Percentiles rank a stretch among this genome's conserved stretches.
Evolutionary conservation across 2,113 vertebrate species (phyloP).

Genomic region (Mungos mungo): DNA sequence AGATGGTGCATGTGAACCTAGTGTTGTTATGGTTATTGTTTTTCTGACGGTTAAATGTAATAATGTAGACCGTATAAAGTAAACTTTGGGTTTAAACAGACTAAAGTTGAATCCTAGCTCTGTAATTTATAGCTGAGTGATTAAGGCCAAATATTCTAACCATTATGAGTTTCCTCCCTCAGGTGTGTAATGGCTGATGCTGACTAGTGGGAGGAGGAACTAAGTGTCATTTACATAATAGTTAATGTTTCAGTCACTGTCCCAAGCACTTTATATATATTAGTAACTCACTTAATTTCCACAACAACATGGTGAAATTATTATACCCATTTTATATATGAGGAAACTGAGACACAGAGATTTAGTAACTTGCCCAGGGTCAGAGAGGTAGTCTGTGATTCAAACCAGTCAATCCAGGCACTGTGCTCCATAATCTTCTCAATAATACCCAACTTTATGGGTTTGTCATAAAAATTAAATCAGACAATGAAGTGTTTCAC

Average conservation of each 20-base stretch:
- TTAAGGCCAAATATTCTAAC: not conserved
- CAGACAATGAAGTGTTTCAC: not conserved
- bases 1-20: not conserved
- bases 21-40: not conserved
- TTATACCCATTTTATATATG: not conserved
- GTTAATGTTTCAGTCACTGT: not conserved
- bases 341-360: not conserved
- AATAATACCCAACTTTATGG: not conserved
- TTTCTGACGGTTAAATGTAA: not conserved
- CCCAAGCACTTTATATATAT: not conserved
- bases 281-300: not conserved
- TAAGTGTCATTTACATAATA: not conserved
- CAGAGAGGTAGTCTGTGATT: not conserved
- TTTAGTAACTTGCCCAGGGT: not conserved
- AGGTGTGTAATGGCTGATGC: not conserved
- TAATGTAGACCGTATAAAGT: not conserved
- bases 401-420: not conserved
- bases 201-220: not conserved
- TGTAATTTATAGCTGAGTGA: not conserved
- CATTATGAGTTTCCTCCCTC: not conserved
- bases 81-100: not conserved
- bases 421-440: not conserved
- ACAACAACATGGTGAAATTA: not conserved
- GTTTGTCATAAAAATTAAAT: conserved; percentile 5
- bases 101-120: not conserved